Conservation (phyloP, 2,888 invertebrate genomes). For the Plagodis pulveraria region DNA sequence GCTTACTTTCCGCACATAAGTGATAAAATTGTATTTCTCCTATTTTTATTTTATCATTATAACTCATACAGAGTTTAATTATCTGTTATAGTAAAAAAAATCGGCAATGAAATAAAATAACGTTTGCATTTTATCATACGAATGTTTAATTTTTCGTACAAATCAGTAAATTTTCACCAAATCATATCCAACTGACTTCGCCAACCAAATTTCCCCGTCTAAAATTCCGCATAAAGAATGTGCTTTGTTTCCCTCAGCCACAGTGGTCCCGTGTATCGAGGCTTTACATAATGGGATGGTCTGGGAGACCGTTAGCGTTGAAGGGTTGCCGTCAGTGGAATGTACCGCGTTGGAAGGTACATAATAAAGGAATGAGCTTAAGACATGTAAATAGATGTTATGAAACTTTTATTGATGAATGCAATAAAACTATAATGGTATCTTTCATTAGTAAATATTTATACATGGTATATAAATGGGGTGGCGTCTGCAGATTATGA, state of each 20-base stretch:
- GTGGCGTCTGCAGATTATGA: too few species aligned
- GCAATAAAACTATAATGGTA: too few species aligned
- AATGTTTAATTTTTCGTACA: too few species aligned
- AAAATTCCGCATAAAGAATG: slow-evolving; percentile 42
- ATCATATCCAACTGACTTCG: slow-evolving; percentile 5
- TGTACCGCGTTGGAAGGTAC: slow-evolving; percentile 16
- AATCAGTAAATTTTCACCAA: neutral
- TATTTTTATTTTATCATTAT: too few species aligned
- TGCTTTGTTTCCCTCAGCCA: slow-evolving; percentile 49
- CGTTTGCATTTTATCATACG: too few species aligned
- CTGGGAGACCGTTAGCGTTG: slow-evolving; percentile 32
- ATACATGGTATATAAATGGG: too few species aligned
- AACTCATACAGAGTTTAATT: too few species aligned
- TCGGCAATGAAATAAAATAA: too few species aligned
- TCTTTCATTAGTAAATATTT: too few species aligned
- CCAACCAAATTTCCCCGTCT: slow-evolving; percentile 11
- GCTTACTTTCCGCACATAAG: too few species aligned
- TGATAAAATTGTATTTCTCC: too few species aligned
- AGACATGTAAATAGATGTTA: neutral
- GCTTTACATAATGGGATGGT: slow-evolving; percentile 55
- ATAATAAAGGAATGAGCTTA: neutral
- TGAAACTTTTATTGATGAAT: slow-evolving; percentile 3
- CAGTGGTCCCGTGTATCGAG: slow-evolving; percentile 40
- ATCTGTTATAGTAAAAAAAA: too few species aligned
- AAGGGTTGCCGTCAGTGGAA: slow-evolving; percentile 36